Conservation (phyloP, 2,797 vertebrate genomes). For the Cyclopterus lumpus region DNA sequence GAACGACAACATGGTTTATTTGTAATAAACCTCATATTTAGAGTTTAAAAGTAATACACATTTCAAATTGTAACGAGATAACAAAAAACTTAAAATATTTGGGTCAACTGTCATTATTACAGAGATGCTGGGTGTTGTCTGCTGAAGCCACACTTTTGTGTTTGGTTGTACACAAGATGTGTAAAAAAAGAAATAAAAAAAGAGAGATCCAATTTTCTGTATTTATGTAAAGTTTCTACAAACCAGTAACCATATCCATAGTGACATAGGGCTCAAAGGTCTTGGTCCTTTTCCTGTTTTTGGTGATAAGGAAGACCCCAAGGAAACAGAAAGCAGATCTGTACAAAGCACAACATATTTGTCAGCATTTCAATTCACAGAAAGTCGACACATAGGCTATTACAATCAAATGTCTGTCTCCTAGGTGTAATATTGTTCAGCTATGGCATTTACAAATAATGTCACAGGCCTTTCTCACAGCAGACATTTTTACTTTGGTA, state of each 20-base stretch:
- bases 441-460: not conserved
- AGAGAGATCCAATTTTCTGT: not conserved
- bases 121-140: not conserved
- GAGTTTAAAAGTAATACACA: not conserved
- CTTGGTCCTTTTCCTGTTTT: slow-evolving; percentile 88
- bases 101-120: not conserved
- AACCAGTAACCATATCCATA: slow-evolving; percentile 95
- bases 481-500: not conserved
- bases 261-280: slow-evolving; percentile 95
- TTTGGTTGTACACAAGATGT: not conserved
- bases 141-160: not conserved
- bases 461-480: not conserved
- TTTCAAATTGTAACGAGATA: not conserved
- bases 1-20: not conserved
- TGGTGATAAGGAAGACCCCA: slow-evolving; percentile 93
- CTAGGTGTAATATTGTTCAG: not conserved
- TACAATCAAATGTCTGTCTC: not conserved
- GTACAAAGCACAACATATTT: slow-evolving; percentile 30
- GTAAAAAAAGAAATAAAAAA: not conserved
- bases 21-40: not conserved
- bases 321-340: slow-evolving; percentile 91
- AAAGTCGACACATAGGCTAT: not conserved
- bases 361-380: not conserved
- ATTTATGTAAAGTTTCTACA: slow-evolving; percentile 17
- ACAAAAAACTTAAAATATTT: not conserved